Evolutionary conservation across 2,888 invertebrate genomes (phyloP), one percentile per base, ranked within the genome.

Genomic region (Dasysyrphus tricinctus): DNA sequence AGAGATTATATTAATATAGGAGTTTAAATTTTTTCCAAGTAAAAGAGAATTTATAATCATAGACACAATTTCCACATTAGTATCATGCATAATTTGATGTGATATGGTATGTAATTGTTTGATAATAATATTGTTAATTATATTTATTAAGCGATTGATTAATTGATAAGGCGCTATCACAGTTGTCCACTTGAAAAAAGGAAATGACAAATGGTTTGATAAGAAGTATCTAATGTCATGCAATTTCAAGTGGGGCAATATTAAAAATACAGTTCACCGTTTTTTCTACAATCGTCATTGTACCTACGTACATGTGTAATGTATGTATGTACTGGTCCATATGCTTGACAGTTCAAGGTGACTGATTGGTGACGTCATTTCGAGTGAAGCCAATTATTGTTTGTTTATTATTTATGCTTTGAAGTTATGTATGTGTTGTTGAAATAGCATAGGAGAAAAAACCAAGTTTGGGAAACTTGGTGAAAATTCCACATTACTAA

Each of bases 31-130:
- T 12, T 29, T 32, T 7, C n/a, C n/a, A 57, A 19, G 2, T 80
- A 44, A 56, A 39, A 6, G 32, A 14, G 44, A 67, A 34, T 73
- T 73, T 24, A 5, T 54, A 67, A 72, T 65, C 70, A 19, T 51
- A 12, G 0, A 49, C 14, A 51, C 5, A 11, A 5, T 5, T 19
- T 19, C 16, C 7, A 51, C 49, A 51, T 32, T 54, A 54, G 24
- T 24, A 24, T 2, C 24, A 24, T 2, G 1, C 24, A 24, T 24
- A 24, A 7, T 7, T 6, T 14, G 12, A 3, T 32, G 32, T 34
- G 9, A 16, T 0, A 16, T 9, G 11, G 11, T 57, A 16, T 57
- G n/a, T 57, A 34, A 34, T 57, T 16, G 16, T 34, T 16, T 16
- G 9, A 3, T 34, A 57, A 57, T 57, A 34, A 34, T 34, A 11